Evolutionary conservation across 1,140 invertebrate genomes (phyloP), one percentile per base, ranked within the genome.

Genomic region (Diachasmimorpha longicaudata): DNA sequence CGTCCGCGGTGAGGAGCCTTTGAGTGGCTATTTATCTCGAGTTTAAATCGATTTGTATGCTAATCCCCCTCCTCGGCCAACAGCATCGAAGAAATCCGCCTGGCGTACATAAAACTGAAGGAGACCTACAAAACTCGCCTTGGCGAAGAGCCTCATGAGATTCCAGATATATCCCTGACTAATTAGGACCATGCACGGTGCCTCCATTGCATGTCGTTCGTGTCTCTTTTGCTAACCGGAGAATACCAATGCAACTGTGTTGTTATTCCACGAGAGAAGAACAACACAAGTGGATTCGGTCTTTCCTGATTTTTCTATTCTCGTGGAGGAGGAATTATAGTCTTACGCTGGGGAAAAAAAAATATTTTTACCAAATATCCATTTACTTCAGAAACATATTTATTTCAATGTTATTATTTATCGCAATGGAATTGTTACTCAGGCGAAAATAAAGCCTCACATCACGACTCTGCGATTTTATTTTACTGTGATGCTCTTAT

Each of bases 41-140:
- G 86, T 88, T 88, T 88, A 86, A 89, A 89, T 89, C 87, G 87
- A 89, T 89, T 89, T 89, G 87, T 88, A 89, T 89, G 87, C 87
- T 89, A 89, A 89, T 89, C 87, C 85, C 83, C 66, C 48, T 19
- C n/a, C 48, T 52, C 16, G 48, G 44, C 58, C 66, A 31, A 58
- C 23, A 39, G 72, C 75, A 77, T 80, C 79, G 84, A 85, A 52
- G 83, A 87, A 87, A 88, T 88, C 87, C 83, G 82, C 85, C 84
- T 85, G 72, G 39, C 75, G 39, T 83, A 85, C 86, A 87, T 89
- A 89, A 89, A 88, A 88, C 86, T 85, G 83, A 86, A 85, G 83
- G 83, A 85, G 85, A 81, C 82, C 81, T 84, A 84, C 85, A 83
- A 86, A 86, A 85, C 86, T 87, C 80, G 81, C 79, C 84, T 86